phyloP scores from a whole-genome alignment of 2,888 invertebrate genomes.

The Gari tellinella region DNA sequence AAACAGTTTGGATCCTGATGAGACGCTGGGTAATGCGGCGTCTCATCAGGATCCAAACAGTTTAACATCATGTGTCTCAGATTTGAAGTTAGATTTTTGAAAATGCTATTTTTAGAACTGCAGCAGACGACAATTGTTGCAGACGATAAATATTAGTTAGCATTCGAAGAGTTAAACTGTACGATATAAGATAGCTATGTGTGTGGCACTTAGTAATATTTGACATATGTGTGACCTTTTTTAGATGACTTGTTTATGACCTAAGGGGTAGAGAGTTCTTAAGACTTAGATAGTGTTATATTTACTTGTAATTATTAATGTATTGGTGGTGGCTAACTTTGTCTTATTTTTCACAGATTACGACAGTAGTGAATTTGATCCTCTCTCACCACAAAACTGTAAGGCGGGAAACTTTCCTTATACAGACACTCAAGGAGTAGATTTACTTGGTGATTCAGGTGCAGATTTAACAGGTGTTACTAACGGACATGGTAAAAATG shows the following conservation, averaged over 20 bases:
- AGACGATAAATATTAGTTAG: too few species aligned
- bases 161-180: too few species aligned
- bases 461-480: conserved; percentile 21
- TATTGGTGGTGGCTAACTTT: conserved; percentile 23
- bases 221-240: not conserved
- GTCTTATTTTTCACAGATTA: conserved; percentile 52
- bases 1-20: too few species aligned
- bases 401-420: conserved; percentile 29
- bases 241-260: not conserved
- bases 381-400: conserved; percentile 23
- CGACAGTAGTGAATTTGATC: conserved; percentile 53
- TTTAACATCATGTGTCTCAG: too few species aligned
- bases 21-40: too few species aligned
- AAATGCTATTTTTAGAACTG: too few species aligned
- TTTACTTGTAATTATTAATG: conserved; percentile 1
- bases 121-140: too few species aligned
- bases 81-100: too few species aligned
- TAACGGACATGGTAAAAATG: conserved; percentile 42
- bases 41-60: too few species aligned
- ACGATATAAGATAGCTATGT: not conserved
- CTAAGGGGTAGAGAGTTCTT: not conserved
- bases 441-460: conserved; percentile 26
- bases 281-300: not conserved
- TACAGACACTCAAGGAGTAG: conserved; percentile 21
- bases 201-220: not conserved